Evolutionary conservation across 2,888 invertebrate genomes (phyloP), one percentile per base, ranked within the genome.

Genomic region (Tiliacea aurago): DNA sequence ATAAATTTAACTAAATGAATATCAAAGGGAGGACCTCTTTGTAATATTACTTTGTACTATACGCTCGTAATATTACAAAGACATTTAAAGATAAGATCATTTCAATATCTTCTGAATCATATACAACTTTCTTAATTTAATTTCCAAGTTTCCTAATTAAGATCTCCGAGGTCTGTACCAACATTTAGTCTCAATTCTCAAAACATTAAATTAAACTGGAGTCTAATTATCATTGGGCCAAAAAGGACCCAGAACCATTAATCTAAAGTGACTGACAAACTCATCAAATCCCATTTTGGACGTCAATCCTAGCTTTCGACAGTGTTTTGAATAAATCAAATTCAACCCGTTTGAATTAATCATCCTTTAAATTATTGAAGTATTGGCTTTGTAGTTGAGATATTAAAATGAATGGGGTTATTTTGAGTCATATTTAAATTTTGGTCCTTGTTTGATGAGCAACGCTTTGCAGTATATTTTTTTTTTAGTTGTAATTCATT

Each of bases 231-330:
- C 71, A 78, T 53, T 77, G 83, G 66, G 53, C 47, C 33, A 43
- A 66, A 76, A 58, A 33, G 49, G 28, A 13, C 7, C n/a, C 33
- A 67, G 69, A 64, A 65, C 33, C 62, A 82, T 82, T 77, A 55
- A 77, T 82, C 66, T 37, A 45, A 63, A 77, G 66, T 15, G 82
- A 62, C 47, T 82, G 82, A 77, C 78, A 53, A 82, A 79, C 62
- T 82, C 53, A 53, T 82, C 78, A 58, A 70, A 65, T 62, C 53
- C 51, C 65, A 59, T 77, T 71, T 82, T 66, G 28, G 1, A 63
- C 43, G 13, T 66, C 65, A 56, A 68, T 76, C 58, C 45, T 43
- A 58, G 76, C 47, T 53, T 68, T 80, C 20, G 56, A 61, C 65
- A 66, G 18, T 66, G 62, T 63, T 80, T 78, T 59, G 49, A 68